Conservation (phyloP, 1,140 invertebrate genomes). For the Heterodera carotae region DNA sequence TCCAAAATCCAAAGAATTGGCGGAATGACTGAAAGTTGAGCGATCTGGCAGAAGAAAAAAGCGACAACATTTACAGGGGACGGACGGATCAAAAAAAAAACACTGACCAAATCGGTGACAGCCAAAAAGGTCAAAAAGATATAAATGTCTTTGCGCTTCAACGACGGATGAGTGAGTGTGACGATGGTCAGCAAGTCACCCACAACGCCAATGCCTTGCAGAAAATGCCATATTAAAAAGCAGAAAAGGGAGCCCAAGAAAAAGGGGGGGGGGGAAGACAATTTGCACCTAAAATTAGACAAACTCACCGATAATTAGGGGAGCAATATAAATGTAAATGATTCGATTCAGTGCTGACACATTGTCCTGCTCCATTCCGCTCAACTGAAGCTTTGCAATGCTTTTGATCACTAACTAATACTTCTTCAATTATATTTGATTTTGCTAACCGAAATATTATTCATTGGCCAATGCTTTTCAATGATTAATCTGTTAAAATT, state of each 20-base stretch:
- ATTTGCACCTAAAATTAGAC: slow-evolving; percentile 41
- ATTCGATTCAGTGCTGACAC: slow-evolving; percentile 55
- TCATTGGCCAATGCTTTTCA: neutral
- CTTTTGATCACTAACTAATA: neutral
- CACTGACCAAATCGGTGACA: slow-evolving; percentile 61
- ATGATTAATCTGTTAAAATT: too few relatives aligned
- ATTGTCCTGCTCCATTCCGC: neutral
- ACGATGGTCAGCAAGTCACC: slow-evolving; percentile 52
- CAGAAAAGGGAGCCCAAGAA: too few relatives aligned
- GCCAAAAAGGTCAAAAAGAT: slow-evolving; percentile 63
- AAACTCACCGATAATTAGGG: slow-evolving; percentile 59
- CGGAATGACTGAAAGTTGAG: slow-evolving; percentile 64
- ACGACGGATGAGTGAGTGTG: slow-evolving; percentile 53
- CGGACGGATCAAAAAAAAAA: neutral
- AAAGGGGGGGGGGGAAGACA: too few relatives aligned
- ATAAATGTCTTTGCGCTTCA: slow-evolving; percentile 59
- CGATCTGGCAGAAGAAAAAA: slow-evolving; percentile 50
- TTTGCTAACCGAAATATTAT: slow-evolving; percentile 2
- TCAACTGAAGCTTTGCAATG: neutral
- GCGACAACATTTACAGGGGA: neutral
- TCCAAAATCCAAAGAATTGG: slow-evolving; percentile 64
- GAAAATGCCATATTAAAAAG: slow-evolving; percentile 15
- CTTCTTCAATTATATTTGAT: neutral
- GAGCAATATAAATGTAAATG: slow-evolving; percentile 63
- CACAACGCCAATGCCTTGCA: slow-evolving; percentile 50